Evolutionary conservation across 1,140 invertebrate species (phyloP), one percentile per base, ranked within the genome.

Genomic region (Colletes gigas): DNA sequence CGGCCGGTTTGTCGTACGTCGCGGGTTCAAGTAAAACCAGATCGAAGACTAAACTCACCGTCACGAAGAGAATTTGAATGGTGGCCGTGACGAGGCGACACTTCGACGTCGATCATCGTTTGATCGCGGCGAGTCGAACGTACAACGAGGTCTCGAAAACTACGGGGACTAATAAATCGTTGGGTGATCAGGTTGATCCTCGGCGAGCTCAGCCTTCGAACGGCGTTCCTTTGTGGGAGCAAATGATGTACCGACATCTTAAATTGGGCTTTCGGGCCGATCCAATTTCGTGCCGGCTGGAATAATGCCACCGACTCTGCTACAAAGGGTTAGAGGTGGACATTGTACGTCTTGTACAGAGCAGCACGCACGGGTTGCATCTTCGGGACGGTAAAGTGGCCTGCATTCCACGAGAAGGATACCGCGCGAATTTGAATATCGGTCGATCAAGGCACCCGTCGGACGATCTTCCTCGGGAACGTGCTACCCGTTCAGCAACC

Each of bases 341-440:
- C 47, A 54, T 50, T 63, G 59, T 79, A 39, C 68, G 9, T 66
- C 19, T 71, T 21, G 47, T 52, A 71, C 47, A 19, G 50, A 65
- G 73, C 30, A 30, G 69, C 54, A 77, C 54, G 67, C 47, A 73
- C 47, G 50, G 30, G 10, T 14, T 77, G 50, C 78, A 60, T 75
- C 78, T 30, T 68, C 63, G 19, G 15, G 52, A 30, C 39, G 68
- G 65, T 50, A 60, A 44, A 74, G 52, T 83, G 71, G 84, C 74
- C 78, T 57, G 70, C 82, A 83, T 85, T 85, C 81, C 81, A 85
- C 54, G 21, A 73, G 63, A 75, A 75, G 72, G 81, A 66, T 84
- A 81, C 78, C 62, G 57, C 55, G 17, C 80, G 70, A 79, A 86
- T 86, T 86, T 86, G 84, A 85, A 86, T 86, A 83, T 83, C 82